These are phyloP conservation scores for Cryptus viduatorius DNA, from an alignment of 2,888 invertebrate species.

Conservation along the genomic window DNA sequence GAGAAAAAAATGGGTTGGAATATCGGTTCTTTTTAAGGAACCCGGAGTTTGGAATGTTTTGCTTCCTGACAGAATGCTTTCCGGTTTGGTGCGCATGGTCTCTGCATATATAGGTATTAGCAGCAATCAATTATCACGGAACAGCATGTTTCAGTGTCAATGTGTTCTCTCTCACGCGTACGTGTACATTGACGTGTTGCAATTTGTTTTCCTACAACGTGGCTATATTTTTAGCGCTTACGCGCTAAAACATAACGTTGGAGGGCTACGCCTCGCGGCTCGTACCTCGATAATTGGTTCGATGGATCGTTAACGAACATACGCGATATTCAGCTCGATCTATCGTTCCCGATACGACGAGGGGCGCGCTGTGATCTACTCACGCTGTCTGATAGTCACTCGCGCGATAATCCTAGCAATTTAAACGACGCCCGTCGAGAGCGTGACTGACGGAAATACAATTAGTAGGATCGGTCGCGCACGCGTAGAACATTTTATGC, in stretches of 20 bases:
- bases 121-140: constrained; percentile 50
- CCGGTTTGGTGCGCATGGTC: constrained; percentile 12
- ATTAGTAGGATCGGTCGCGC: constrained; percentile 51
- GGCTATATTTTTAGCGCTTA: constrained; percentile 31
- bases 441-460: constrained; percentile 69
- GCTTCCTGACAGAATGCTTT: not conserved
- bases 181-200: constrained; percentile 40
- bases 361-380: constrained; percentile 13
- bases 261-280: constrained; percentile 1
- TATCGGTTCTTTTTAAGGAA: too few relatives aligned
- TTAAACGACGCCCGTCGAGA: constrained; percentile 58
- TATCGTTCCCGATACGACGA: constrained; percentile 40
- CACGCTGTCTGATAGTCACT: constrained; percentile 13
- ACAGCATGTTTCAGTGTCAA: constrained; percentile 1
- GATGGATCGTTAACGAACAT: constrained; percentile 71
- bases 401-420: constrained; percentile 67
- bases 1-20: too few relatives aligned
- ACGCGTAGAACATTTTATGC: constrained; percentile 27
- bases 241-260: constrained; percentile 1
- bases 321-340: constrained; percentile 64
- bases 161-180: constrained; percentile 3
- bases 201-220: constrained; percentile 53
- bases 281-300: constrained; percentile 69
- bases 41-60: too few relatives aligned
- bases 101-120: not conserved